These are phyloP conservation scores for Nasonia vitripennis DNA, from an alignment of 1,140 invertebrate species.

Conservation along the genomic window DNA sequence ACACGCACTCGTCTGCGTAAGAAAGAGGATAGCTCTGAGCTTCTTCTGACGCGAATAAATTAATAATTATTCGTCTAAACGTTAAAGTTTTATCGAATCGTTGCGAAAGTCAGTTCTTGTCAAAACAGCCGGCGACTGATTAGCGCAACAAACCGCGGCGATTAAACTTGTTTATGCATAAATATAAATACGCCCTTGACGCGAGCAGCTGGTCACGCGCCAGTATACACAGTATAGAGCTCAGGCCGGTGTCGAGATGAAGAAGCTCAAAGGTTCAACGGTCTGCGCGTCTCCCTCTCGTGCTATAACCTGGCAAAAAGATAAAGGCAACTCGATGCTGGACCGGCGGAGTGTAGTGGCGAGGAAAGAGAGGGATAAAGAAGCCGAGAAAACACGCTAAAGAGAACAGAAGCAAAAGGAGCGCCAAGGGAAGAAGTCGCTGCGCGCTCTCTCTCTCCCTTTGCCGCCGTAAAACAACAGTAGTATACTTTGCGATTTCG, in stretches of 20 bases:
- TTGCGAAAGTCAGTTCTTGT: too few species aligned
- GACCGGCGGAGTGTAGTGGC: background rate
- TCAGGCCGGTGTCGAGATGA: background rate
- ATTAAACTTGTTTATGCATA: constrained; percentile 32
- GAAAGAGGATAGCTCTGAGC: too few species aligned
- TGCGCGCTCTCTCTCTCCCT: background rate
- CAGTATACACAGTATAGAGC: background rate
- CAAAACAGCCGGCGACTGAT: background rate
- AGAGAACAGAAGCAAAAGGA: background rate
- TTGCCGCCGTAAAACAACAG: constrained; percentile 35
- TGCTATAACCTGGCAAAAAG: constrained; percentile 21
- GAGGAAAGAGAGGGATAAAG: background rate
- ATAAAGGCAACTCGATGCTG: background rate
- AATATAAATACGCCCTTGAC: constrained; percentile 21
- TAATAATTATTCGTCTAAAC: too few species aligned
- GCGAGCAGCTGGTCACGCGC: background rate
- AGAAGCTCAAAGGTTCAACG: constrained; percentile 40
- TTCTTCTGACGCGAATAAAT: too few species aligned
- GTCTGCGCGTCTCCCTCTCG: constrained; percentile 23
- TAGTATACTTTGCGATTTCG: constrained; percentile 39
- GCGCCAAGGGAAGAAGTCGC: constrained; percentile 1
- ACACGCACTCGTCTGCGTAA: too few species aligned
- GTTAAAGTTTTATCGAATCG: too few species aligned
- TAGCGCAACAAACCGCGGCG: background rate
- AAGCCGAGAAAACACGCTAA: background rate